A percentile compares a stretch with the other conserved stretches of the same genome.
These are phyloP conservation scores for Oryzias celebensis DNA, from an alignment of 2,113 vertebrate genomes.

Conservation along the genomic window DNA sequence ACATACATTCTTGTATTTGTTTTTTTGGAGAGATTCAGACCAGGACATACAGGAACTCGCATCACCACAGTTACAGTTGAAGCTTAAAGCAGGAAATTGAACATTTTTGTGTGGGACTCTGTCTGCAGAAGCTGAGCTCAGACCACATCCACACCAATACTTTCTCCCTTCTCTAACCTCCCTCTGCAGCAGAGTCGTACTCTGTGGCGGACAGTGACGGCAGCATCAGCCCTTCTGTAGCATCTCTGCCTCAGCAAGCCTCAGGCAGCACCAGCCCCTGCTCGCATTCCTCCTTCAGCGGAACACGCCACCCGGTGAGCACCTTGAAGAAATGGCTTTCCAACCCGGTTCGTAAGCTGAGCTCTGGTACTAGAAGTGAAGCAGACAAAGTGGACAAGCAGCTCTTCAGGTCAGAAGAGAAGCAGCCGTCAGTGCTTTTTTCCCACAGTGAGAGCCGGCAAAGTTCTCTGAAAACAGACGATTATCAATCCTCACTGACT, in stretches of 20 bases:
- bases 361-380: slow-evolving; percentile 59
- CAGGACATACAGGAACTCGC: slow-evolving; percentile 21
- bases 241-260: slow-evolving; percentile 74
- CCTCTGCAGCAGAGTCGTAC: slow-evolving; percentile 79
- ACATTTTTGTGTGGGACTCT: slow-evolving; percentile 60
- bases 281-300: slow-evolving; percentile 66
- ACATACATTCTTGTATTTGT: no score
- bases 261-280: slow-evolving; percentile 79
- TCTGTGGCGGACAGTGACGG: slow-evolving; percentile 81
- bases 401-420: slow-evolving; percentile 58
- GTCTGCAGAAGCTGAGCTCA: slow-evolving; percentile 47
- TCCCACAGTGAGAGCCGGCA: slow-evolving; percentile 55
- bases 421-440: slow-evolving; percentile 25
- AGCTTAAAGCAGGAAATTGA: slow-evolving; percentile 63
- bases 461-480: slow-evolving; percentile 50
- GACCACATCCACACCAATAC: slow-evolving; percentile 34
- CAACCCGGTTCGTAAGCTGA: slow-evolving; percentile 78
- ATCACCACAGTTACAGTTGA: slow-evolving; percentile 38
- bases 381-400: slow-evolving; percentile 65
- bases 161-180: not conserved
- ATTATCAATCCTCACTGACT: slow-evolving; percentile 40
- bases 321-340: slow-evolving; percentile 83
- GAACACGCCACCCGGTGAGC: slow-evolving; percentile 76
- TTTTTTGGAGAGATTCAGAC: slow-evolving; percentile 6
- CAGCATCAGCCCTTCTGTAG: slow-evolving; percentile 76